Base-by-base conservation (phyloP, 2,113 vertebrate species). In the Castor canadensis region DNA sequence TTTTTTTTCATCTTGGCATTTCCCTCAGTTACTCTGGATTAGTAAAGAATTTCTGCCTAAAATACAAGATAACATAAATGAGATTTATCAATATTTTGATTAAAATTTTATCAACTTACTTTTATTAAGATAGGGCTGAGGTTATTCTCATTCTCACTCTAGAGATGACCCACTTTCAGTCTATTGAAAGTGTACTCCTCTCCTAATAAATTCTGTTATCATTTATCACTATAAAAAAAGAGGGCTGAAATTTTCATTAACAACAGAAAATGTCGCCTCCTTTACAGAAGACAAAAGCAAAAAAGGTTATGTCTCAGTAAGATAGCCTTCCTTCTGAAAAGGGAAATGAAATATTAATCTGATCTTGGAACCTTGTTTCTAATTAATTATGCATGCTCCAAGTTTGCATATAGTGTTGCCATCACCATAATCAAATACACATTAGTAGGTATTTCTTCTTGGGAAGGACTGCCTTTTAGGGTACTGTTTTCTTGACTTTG, bases 41-140 rank as follows among this genome's bases (percentile, higher is more conserved):
- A 75, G 40, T 72, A 71, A 77, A 91, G 52, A 82, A 84, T 72
- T 80, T 91, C 26, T 93, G 49, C 56, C 32, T 69, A 49, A 93
- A 94, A 40, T 87, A 75, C 13, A 91, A 94, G 45, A 79, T 80
- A 49, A 67, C 73, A 11, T 17, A 67, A 85, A 73, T 35, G 40
- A 47, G 26, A 26, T 32, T 91, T 82, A 77, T 83, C 35, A 73
- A 4, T 67, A 83, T 95, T 95, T 93, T 93, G 38, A 95, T 93
- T 90, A 87, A 73, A 88, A 52, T 60, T 83, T 5, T 64, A 47
- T 73, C 62, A 69, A 8, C 71, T 95, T 76, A 16, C 90, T 85
- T 83, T 69, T n/a, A 67, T 71, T 73, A 79, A 94, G 82, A 82
- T 38, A 43, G 69, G 45, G 45, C 60, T 81, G 35, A 86, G 91